Conservation (phyloP, 2,113 vertebrate species). For the Mugil cephalus region DNA sequence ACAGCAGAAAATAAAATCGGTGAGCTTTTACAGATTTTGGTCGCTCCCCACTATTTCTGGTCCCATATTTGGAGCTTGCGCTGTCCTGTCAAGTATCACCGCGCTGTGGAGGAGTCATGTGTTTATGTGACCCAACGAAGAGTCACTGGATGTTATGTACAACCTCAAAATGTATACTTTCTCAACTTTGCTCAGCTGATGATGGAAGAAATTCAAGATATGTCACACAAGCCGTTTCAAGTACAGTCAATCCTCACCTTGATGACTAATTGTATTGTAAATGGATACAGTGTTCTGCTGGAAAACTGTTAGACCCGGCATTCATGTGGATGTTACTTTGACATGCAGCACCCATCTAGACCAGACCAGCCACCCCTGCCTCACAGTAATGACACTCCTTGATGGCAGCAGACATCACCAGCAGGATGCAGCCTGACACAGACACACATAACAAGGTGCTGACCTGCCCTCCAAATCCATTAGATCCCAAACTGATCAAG, state of each 20-base stretch:
- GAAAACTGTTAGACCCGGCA: too few species aligned
- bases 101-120: constrained; percentile 46
- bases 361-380: too few species aligned
- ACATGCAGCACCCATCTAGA: too few species aligned
- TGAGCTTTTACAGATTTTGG: constrained; percentile 47
- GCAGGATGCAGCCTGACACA: too few species aligned
- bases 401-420: too few species aligned
- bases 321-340: too few species aligned
- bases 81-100: constrained; percentile 42
- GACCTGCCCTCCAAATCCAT: too few species aligned
- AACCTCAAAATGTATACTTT: constrained; percentile 40
- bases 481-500: too few species aligned
- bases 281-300: too few species aligned
- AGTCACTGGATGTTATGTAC: constrained; percentile 46
- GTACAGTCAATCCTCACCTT: background rate
- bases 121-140: constrained; percentile 66
- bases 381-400: too few species aligned
- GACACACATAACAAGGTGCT: too few species aligned
- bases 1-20: constrained; percentile 37
- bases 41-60: constrained; percentile 48
- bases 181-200: constrained; percentile 7
- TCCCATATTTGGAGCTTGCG: constrained; percentile 68
- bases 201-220: constrained; percentile 15
- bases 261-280: background rate
- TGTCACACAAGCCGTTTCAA: background rate